Evolutionary conservation across 2,113 vertebrate species (phyloP), one percentile per base, ranked within the genome.

Genomic region (Eulemur macaco): DNA sequence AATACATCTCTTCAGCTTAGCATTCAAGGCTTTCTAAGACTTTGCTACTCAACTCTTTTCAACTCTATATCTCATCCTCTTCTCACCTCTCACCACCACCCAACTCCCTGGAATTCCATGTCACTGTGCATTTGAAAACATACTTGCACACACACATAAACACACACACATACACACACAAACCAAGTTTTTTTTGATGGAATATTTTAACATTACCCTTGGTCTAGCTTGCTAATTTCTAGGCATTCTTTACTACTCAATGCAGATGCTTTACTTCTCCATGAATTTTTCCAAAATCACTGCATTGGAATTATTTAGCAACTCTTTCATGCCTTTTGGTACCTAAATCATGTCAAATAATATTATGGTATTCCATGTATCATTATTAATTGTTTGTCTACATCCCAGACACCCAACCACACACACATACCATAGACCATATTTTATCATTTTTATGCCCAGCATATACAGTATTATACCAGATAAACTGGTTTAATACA

Each of bases 21-120:
- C 20, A 25, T 20, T 7, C 4, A n/a, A 63, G 20, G 6, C 1
- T 21, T 52, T 42, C 64, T 34, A 13, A 78, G 15, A 11, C 12
- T 54, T 34, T 9, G 6, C 18, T 31, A 10, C 3, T 42, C 52
- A 27, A 29, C 2, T n/a, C 12, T 29, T 68, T 42, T 18, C 14
- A 1, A 34, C 9, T 86, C 8, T 27, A 2, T 3, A n/a, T 5
- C 23, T 27, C 23, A 50, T 25, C 12, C 10, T 52, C 1, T 45
- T 21, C 31, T 37, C 3, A 56, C 0, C 13, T 9, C 9, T 45
- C 1, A 12, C 1, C 11, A 15, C 3, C 34, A 18, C 52, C 45
- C 5, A n/a, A 39, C 20, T 29, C 17, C 3, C 20, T 85, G 20
- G 3, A 60, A 39, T 77, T 39, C 47, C 37, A 13, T 21, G 2